Evolutionary conservation across 2,888 invertebrate species (phyloP), one percentile per base, ranked within the genome.

Genomic region (Temnothorax ravouxi): DNA sequence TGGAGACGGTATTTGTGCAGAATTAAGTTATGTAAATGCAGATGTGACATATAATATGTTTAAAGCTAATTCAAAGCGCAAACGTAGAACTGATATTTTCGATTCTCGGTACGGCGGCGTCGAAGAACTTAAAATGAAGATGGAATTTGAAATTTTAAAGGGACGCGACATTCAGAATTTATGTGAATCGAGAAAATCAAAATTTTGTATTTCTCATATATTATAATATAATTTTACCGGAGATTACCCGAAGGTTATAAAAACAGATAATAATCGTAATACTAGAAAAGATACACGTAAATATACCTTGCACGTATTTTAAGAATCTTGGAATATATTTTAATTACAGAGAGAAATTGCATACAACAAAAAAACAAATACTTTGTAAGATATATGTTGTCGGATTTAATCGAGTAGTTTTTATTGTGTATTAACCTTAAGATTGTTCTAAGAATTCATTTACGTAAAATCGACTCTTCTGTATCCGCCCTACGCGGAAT

Each of bases 381-480:
- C 3, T 29, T 29, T 29, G 29, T 29, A 3, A 29, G 2, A 3
- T 0, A 8, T 18, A 34, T 34, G 6, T 52, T 52, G 8, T 13
- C 6, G 29, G 2, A 4, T 71, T 69, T 34, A 34, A 52, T 52
- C 0, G 2, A 52, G 18, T 0, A 34, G 0, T 54, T 5, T 41
- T 18, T 44, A 59, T 8, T 29, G 2, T 13, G 9, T 62, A 21
- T 29, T 29, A 29, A 29, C 47, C 47, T 8, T 47, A 52, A 25
- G n/a, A 52, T 76, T 3, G 11, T 76, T 64, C 76, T 18, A 18
- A 64, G 76, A 76, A 76, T 52, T 64, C 11, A 25, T 50, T 76
- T 59, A 59, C 9, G 44, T 44, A 41, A 38, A 52, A 64, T 76
- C 11, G 52, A 76, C 64, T n/a, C 18, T 52, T 18, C 34, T 64